Percentiles rank a stretch among this genome's conserved stretches.
Conservation (phyloP, 1,140 invertebrate genomes). For the Phthorimaea operculella region DNA sequence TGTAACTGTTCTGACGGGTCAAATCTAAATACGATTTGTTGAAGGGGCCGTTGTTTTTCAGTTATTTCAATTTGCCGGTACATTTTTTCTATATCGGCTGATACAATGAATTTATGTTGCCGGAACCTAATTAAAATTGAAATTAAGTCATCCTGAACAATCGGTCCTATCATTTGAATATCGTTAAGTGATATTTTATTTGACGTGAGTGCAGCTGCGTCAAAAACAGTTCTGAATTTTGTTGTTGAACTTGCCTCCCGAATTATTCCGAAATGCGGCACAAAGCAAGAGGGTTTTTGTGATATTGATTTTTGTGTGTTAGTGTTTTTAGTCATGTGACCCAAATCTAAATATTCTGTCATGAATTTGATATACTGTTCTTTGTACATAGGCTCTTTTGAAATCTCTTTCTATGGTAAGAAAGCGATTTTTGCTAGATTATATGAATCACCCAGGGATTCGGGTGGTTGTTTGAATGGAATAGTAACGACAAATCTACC, state of each 20-base stretch:
- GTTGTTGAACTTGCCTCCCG: background rate
- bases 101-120: background rate
- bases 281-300: background rate
- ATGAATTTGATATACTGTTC: background rate
- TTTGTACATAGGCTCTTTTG: background rate
- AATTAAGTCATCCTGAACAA: background rate
- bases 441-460: no score
- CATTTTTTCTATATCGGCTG: background rate
- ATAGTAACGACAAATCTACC: no score
- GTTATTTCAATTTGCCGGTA: background rate
- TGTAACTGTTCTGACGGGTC: background rate
- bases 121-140: background rate
- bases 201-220: background rate
- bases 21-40: background rate
- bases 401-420: no score
- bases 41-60: background rate
- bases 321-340: background rate
- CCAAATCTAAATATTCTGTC: background rate
- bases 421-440: no score
- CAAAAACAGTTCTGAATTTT: background rate
- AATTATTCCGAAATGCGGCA: background rate
- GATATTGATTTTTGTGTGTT: background rate
- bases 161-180: background rate
- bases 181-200: background rate
- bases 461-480: no score